Base-by-base conservation (phyloP, 2,797 vertebrate genomes). In the Rhodeus uyekii region DNA sequence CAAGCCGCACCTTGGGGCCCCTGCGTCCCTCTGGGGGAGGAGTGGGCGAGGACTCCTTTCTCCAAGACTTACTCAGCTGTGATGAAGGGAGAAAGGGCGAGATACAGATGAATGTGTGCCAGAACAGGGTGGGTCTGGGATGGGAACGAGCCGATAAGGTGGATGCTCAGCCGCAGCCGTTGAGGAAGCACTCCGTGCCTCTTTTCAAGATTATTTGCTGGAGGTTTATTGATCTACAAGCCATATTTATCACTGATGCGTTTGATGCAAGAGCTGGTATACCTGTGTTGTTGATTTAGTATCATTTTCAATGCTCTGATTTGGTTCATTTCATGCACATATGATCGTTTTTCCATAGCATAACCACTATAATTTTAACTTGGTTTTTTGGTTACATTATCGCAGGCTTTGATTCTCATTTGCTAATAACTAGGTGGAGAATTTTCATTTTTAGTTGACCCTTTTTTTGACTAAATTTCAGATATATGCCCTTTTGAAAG, bases 181-280 rank as follows among this genome's bases (percentile, higher is more conserved):
- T 86, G 81, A 39, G 74, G 44, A 83, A 84, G 85, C 84, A 85
- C 78, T 84, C 86, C 80, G 73, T 86, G 83, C 87, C 78, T 85
- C 86, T 86, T 83, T 85, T 83, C 78, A 79, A 83, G 80, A 81
- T 46, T 82, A 73, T 69, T 83, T 83, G 61, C 76, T 83, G 80
- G 53, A 87, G 73, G 68, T 78, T 72, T 44, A 76, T 12, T 82
- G 69, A 79, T 83, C 18, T 77, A 67, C 72, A 88, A 86, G 85
- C 87, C 87, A 88, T 86, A 82, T 86, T 83, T 75, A 76, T 78
- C 78, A 48, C 50, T 60, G 64, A 76, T 76, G 9, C 3, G 2
- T 50, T 50, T 60, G 58, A 39, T 24, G 22, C 75, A 50, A 19
- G 72, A 4, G 10, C 19, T 22, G 74, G 16, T 32, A 61, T 32